Evolutionary conservation across 2,888 invertebrate species (phyloP).

Genomic region (Lithophane ornitopus): DNA sequence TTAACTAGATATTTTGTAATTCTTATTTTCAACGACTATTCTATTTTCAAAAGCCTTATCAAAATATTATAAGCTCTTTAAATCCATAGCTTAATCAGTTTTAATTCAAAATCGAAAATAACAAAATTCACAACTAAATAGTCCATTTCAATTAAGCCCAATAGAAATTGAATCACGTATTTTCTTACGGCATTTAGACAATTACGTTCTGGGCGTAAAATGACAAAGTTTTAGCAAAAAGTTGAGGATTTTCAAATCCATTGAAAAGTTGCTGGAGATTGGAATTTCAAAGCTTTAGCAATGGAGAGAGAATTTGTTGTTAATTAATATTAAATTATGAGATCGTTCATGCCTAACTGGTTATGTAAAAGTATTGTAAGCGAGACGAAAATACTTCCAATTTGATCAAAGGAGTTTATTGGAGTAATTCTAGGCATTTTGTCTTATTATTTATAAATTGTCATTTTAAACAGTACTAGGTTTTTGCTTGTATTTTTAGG

Average conservation of each 20-base stretch:
- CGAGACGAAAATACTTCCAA: slow-evolving; percentile 15
- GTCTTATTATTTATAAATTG: slow-evolving; percentile 2
- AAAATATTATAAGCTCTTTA: slow-evolving; percentile 5
- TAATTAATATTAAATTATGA: slow-evolving; percentile 63
- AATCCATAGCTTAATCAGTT: not conserved
- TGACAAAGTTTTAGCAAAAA: slow-evolving; percentile 67
- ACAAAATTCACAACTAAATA: slow-evolving; percentile 40
- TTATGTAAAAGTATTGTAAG: slow-evolving; percentile 47
- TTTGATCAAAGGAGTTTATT: slow-evolving; percentile 33
- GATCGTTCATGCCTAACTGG: slow-evolving; percentile 57
- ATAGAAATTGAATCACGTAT: slow-evolving; percentile 67
- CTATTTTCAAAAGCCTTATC: not conserved
- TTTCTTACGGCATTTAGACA: slow-evolving; percentile 62
- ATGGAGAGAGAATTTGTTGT: slow-evolving; percentile 59
- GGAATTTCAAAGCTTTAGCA: slow-evolving; percentile 59
- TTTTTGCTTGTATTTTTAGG: not conserved
- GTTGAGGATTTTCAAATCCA: slow-evolving; percentile 62
- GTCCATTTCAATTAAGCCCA: slow-evolving; percentile 51
- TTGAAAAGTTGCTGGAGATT: slow-evolving; percentile 65
- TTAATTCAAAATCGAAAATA: slow-evolving; percentile 30
- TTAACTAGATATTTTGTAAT: not conserved
- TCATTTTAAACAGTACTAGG: not conserved
- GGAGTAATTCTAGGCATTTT: slow-evolving; percentile 24
- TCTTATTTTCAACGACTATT: not conserved
- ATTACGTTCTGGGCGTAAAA: slow-evolving; percentile 61